These are phyloP conservation scores for Elgaria multicarinata DNA, from an alignment of 2,113 vertebrate genomes.

Conservation along the genomic window DNA sequence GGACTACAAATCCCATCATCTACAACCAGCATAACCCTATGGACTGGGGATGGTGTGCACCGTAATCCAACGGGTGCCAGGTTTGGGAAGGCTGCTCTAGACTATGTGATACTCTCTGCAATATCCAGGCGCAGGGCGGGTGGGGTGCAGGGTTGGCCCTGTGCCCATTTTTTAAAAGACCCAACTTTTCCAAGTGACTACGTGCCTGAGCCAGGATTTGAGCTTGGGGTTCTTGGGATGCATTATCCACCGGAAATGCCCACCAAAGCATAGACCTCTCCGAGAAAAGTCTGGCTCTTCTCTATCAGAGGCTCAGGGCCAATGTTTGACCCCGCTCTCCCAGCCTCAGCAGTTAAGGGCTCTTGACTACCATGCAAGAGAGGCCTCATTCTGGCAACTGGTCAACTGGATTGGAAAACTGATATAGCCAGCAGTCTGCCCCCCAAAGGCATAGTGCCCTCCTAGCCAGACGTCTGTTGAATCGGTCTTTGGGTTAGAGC, in stretches of 20 bases:
- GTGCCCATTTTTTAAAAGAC: too few species aligned
- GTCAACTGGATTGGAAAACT: not conserved
- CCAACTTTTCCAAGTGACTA: not conserved
- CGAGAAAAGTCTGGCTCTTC: not conserved
- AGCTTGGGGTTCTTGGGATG: not conserved
- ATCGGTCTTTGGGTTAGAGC: not conserved
- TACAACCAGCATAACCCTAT: too few species aligned
- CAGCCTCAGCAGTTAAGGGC: not conserved
- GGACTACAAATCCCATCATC: too few species aligned
- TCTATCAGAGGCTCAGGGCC: not conserved
- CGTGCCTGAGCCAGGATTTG: not conserved
- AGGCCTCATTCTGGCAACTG: not conserved
- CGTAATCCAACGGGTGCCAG: not conserved
- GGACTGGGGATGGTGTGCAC: not conserved
- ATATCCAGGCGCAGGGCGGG: too few species aligned
- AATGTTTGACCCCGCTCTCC: not conserved
- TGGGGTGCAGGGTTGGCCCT: too few species aligned
- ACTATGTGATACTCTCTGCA: not conserved
- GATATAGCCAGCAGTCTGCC: too few species aligned
- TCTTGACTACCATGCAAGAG: not conserved
- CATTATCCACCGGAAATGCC: not conserved
- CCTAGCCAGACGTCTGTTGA: not conserved
- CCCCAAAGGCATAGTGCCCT: not conserved
- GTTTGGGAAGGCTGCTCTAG: not conserved
- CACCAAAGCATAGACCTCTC: not conserved